Conservation (phyloP, 1,140 invertebrate genomes). For the Helicoverpa zea region DNA sequence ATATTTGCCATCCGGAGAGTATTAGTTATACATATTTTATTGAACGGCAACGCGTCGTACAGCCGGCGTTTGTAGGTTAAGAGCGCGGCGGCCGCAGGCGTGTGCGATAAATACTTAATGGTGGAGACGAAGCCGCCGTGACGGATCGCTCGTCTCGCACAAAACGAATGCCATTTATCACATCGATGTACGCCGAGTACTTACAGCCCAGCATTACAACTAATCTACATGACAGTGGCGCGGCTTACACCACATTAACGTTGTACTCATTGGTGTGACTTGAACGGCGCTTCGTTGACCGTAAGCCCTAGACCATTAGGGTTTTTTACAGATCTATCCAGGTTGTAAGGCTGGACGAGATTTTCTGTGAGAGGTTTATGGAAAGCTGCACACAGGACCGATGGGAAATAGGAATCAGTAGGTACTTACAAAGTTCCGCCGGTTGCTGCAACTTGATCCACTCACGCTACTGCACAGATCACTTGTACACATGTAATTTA, state of each 20-base stretch:
- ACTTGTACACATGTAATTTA: too few relatives aligned
- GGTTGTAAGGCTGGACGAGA: too few relatives aligned
- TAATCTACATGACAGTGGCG: conserved; percentile 39
- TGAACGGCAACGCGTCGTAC: conserved; percentile 17
- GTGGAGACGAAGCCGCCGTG: conserved; percentile 3
- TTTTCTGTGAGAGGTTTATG: too few relatives aligned
- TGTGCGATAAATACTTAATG: conserved; percentile 42
- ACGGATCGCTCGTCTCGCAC: conserved; percentile 36
- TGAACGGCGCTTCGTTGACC: too few relatives aligned
- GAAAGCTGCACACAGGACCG: too few relatives aligned
- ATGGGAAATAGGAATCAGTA: too few relatives aligned
- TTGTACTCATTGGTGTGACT: too few relatives aligned
- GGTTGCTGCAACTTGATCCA: too few relatives aligned
- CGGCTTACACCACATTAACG: conserved; percentile 39
- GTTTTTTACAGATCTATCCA: too few relatives aligned
- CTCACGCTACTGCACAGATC: too few relatives aligned
- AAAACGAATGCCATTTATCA: conserved; percentile 46
- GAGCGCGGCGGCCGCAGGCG: conserved; percentile 22
- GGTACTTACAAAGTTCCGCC: too few relatives aligned
- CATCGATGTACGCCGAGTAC: conserved; percentile 30
- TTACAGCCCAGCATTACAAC: conserved; percentile 11
- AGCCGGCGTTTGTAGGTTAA: conserved; percentile 19
- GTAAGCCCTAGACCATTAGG: too few relatives aligned
- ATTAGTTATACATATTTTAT: conserved; percentile 45
- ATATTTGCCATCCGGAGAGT: conserved; percentile 22